These are phyloP conservation scores for Epinephelus malabaricus DNA, from an alignment of 2,797 vertebrate genomes.

Conservation along the genomic window DNA sequence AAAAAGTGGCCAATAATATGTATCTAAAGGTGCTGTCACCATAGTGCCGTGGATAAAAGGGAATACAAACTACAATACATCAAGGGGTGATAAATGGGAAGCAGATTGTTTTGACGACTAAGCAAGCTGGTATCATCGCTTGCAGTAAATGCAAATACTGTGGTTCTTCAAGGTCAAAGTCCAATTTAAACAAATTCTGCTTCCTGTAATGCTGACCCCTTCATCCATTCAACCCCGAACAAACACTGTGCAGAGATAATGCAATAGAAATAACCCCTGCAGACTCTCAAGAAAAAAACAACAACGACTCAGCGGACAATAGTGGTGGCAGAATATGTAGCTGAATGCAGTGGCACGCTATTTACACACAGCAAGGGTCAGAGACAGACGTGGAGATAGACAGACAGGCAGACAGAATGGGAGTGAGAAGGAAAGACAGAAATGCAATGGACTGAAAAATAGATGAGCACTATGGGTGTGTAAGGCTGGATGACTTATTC, in stretches of 20 bases:
- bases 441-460: conserved; percentile 81
- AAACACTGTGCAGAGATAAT: conserved; percentile 42
- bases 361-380: conserved; percentile 21
- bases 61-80: conserved; percentile 31
- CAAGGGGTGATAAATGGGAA: conserved; percentile 21
- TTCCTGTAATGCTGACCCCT: conserved; percentile 32
- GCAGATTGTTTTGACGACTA: conserved; percentile 38
- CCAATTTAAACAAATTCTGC: conserved; percentile 34
- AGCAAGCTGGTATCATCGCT: conserved; percentile 38
- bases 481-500: conserved; percentile 83
- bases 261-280: conserved; percentile 42
- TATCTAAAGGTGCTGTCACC: conserved; percentile 32
- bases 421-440: conserved; percentile 51
- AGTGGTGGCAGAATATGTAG: conserved; percentile 40
- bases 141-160: conserved; percentile 41
- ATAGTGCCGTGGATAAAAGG: conserved; percentile 26
- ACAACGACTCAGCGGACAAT: conserved; percentile 42
- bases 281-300: conserved; percentile 32
- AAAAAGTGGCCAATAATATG: conserved; percentile 37
- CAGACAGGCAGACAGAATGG: conserved; percentile 35
- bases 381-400: conserved; percentile 17
- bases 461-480: conserved; percentile 80
- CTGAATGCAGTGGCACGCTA: conserved; percentile 5
- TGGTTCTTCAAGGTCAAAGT: conserved; percentile 46
- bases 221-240: conserved; percentile 2